Evolutionary conservation across 2,888 invertebrate species (phyloP), one percentile per base, ranked within the genome.

Genomic region (Luperina nickerlii): DNA sequence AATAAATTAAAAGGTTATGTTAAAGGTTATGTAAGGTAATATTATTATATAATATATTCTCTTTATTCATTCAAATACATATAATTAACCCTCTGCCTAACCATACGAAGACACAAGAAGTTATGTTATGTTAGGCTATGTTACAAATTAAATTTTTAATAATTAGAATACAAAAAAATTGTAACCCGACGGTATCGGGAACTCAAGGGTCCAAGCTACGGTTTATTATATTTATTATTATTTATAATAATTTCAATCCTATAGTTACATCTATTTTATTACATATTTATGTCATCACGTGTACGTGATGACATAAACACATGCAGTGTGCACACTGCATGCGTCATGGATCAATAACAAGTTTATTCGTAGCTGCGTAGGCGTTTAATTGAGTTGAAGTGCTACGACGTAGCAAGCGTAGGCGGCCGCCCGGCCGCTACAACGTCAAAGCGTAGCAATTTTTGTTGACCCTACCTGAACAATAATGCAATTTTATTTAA

Each of bases 331-430:
- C 32, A 63, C 57, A n/a, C 2, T 69, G 54, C 38, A 63, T 24
- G 62, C 42, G n/a, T 42, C 38, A 65, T 69, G 9, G 51, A 72
- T 72, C 60, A 62, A 20, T 38, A 65, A 54, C 24, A 27, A 60
- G 38, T 42, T 60, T 51, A 42, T 63, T 45, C 32, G 51, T 27
- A 32, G 32, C 65, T 74, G 78, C 74, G 82, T 85, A 78, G 85
- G 85, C 66, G 68, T 72, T 65, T 62, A 66, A 84, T 76, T 24
- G n/a, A 60, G 51, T 68, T 18, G n/a, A 45, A n/a, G 20, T 79
- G 79, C 84, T 84, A 84, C 86, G 84, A 4, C 86, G 86, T 85
- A 86, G 83, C 86, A 45, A 42, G 45, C 86, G 76, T 75, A 75
- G 83, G 83, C 73, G 83, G 74, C 24, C 1, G 57, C 68, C 77